Conservation (phyloP, 37 sponge, comb jelly and placozoan species). For the Ianthella basta region DNA sequence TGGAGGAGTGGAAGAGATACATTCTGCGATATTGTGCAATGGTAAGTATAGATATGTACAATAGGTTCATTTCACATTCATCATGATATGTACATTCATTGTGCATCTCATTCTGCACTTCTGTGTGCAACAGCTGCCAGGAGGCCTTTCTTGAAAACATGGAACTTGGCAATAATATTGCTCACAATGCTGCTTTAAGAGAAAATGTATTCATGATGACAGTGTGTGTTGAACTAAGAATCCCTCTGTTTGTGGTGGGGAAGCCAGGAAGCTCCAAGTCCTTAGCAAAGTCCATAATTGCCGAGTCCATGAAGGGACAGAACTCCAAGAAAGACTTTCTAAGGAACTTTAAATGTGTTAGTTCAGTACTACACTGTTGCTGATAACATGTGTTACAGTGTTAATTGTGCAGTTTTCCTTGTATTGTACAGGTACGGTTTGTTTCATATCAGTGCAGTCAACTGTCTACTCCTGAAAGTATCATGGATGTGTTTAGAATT, state of each 20-base stretch:
- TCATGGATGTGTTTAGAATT: slow-evolving; percentile 72
- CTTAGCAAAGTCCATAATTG: slow-evolving; percentile 86
- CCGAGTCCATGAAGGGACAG: slow-evolving; percentile 83
- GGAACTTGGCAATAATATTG: slow-evolving; percentile 79
- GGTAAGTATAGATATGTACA: too few species aligned
- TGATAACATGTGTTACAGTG: not conserved
- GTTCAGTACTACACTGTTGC: not conserved
- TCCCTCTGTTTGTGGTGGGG: slow-evolving; percentile 97
- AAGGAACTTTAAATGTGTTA: slow-evolving; percentile 51
- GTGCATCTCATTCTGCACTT: not conserved
- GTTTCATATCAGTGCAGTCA: slow-evolving; percentile 94
- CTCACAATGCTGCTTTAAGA: slow-evolving; percentile 90
- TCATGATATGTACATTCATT: too few species aligned
- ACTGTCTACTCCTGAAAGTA: slow-evolving; percentile 83
- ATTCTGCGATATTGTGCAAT: too few species aligned
- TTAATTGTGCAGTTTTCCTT: not conserved
- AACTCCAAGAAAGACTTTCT: slow-evolving; percentile 61
- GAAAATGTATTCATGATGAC: slow-evolving; percentile 99
- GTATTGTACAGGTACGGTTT: slow-evolving; percentile 57
- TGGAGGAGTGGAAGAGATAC: not conserved
- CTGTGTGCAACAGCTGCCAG: slow-evolving; percentile 65
- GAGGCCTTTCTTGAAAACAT: slow-evolving; percentile 77
- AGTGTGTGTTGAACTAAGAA: slow-evolving; percentile 93
- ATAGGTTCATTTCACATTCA: too few species aligned
- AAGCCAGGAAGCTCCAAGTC: slow-evolving; percentile 99